Base-by-base conservation (phyloP, 64 coral and sea anemone genomes). In the Pocillopora damicornis region DNA sequence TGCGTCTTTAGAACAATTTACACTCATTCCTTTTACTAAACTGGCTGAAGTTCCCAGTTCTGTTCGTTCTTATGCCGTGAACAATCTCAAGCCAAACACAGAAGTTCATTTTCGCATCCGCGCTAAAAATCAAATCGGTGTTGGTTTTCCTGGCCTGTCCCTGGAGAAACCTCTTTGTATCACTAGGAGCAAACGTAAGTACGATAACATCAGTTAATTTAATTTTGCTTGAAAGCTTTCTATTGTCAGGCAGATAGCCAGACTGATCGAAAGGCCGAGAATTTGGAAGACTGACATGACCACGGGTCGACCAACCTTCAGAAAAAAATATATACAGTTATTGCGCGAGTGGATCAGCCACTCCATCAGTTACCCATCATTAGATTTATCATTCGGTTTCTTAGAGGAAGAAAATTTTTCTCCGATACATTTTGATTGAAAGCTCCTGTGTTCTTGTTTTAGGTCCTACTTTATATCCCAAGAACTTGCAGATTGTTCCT, bases 61-160 rank as follows among this genome's bases (percentile, higher is more conserved):
- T 63, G 38, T 18, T 14, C 81, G 81, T 36, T 84, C 64, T 4
- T 71, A 66, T 17, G n/a, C 23, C 13, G 63, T 87, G 59, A 63
- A 35, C 13, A 63, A 87, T 15, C 62, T 91, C 58, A 71, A 61
- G 34, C 61, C 74, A 20, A 51, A 56, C 37, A 75, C 26, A 8
- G 30, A 87, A 11, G 59, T 87, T 45, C 17, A 45, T 45, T 91
- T 91, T 57, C 82, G 90, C 35, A 37, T 91, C 58, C 83, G 75
- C 12, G 62, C 81, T 30, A 56, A 58, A 15, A 91, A 86, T 79
- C 35, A 17, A 37, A 11, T 79, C 13, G 90, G 90, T 16, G 30
- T 20, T 30, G 82, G 90, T 38, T 79, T 91, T 0, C 75, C 75
- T 0, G 75, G 82, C 37, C 14, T 63, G 22, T 61, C 25, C 12